Percentiles rank a stretch among this genome's conserved stretches.
Evolutionary conservation across 30 jellyfish, hydroid and myxozoan species (phyloP).

Genomic region (Turritopsis dohrnii): DNA sequence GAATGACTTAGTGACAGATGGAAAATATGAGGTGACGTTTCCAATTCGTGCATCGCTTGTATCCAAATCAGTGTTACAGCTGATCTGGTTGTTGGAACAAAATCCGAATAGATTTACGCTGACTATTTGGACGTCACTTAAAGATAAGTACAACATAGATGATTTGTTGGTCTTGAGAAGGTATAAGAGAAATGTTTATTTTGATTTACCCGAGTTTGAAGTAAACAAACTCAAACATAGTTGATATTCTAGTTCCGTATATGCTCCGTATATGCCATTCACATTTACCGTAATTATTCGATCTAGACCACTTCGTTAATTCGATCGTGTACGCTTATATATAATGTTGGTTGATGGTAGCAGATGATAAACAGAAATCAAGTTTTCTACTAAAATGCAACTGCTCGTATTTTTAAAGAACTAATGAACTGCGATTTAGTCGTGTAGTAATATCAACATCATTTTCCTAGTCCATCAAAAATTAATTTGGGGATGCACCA

Average conservation of each 20-base stretch:
- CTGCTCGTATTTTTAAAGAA: no score
- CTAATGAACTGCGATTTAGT: no score
- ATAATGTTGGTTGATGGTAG: no score
- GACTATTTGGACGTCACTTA: conserved; percentile 75
- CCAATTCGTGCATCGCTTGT: conserved; percentile 94
- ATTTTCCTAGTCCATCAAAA: no score
- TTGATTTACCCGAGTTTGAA: conserved; percentile 71
- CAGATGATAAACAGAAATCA: no score
- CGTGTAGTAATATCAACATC: no score
- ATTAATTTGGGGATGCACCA: no score
- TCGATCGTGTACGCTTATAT: no score
- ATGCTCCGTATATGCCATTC: no score
- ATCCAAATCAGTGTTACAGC: conserved; percentile 44
- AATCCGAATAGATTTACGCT: conserved; percentile 40
- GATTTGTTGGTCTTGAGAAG: conserved; percentile 44
- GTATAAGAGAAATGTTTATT: conserved; percentile 48
- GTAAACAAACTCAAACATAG: background rate
- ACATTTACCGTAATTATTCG: no score
- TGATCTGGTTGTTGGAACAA: conserved; percentile 57
- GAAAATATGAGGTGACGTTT: conserved; percentile 53
- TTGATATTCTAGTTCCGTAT: background rate
- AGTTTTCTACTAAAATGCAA: no score
- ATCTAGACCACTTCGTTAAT: no score
- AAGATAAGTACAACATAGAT: conserved; percentile 45
- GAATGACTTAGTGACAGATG: conserved; percentile 29